phyloP scores from a whole-genome alignment of 2,113 vertebrate genomes.

The Elanoides forficatus region DNA sequence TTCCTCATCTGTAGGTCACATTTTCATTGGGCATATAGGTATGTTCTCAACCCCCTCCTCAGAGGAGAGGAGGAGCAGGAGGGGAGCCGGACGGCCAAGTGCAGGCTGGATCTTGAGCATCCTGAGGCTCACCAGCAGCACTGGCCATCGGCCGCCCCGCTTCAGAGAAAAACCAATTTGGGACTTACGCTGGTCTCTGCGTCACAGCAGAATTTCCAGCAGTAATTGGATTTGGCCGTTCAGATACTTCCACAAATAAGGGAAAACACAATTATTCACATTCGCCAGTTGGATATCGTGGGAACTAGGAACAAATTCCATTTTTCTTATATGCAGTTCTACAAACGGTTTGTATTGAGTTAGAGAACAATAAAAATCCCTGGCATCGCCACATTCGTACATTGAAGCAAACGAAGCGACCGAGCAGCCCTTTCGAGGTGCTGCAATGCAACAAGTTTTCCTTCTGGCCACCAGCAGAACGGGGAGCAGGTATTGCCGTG shows the following conservation, averaged over 20 bases:
- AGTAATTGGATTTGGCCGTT: slow-evolving; percentile 7
- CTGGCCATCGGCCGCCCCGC: accelerated
- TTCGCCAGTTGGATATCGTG: not conserved
- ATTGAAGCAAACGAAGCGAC: not conserved
- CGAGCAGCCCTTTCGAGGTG: accelerated
- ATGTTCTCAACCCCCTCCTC: not conserved
- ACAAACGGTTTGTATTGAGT: not conserved
- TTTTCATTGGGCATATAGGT: not conserved
- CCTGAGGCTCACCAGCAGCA: not conserved
- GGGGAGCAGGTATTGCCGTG: accelerated
- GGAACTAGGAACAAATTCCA: not conserved
- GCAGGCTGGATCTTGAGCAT: not conserved
- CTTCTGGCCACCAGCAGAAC: accelerated
- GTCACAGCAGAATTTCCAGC: not conserved
- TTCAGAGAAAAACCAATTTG: accelerated
- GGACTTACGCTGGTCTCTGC: not conserved
- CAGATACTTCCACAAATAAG: slow-evolving; percentile 8
- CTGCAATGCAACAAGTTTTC: not conserved
- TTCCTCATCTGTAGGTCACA: not conserved
- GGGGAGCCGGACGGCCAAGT: accelerated
- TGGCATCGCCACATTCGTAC: not conserved
- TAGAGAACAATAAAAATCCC: not conserved
- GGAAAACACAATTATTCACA: slow-evolving; percentile 19
- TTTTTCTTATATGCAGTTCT: not conserved
- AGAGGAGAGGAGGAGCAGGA: not conserved